These are phyloP conservation scores for Tympanuchus pallidicinctus DNA, from an alignment of 2,113 vertebrate species.

Conservation along the genomic window DNA sequence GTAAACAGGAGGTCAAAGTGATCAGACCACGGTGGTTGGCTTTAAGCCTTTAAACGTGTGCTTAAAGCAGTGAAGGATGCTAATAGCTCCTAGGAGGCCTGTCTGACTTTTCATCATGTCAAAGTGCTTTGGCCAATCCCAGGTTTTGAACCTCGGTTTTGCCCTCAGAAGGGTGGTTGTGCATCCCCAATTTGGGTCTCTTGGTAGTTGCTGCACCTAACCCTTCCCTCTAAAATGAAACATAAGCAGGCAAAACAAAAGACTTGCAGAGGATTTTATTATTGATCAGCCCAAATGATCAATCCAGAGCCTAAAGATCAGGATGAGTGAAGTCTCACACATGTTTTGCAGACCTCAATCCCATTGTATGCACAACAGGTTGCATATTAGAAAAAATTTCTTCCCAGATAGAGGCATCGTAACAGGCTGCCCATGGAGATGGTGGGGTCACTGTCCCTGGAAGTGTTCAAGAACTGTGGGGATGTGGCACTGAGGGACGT, in stretches of 20 bases:
- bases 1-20: neutral
- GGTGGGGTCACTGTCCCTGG: too few species aligned
- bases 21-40: neutral
- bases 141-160: neutral
- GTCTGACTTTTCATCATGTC: neutral
- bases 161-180: accelerated
- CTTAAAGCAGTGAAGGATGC: neutral
- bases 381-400: too few species aligned
- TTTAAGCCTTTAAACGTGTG: neutral
- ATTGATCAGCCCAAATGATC: neutral
- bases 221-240: neutral
- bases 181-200: neutral
- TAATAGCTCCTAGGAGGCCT: neutral
- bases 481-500: too few species aligned
- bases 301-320: neutral
- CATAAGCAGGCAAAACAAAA: neutral
- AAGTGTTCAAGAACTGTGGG: too few species aligned
- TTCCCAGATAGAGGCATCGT: too few species aligned
- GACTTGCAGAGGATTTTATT: neutral
- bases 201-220: neutral
- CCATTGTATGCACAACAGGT: neutral
- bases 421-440: too few species aligned
- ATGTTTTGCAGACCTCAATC: neutral
- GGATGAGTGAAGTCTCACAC: accelerated
- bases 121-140: accelerated